A percentile compares a stretch with the other conserved stretches of the same genome.
phyloP scores from a whole-genome alignment of 92 coral and sea anemone species.

The Parazoanthus atlanticus region DNA sequence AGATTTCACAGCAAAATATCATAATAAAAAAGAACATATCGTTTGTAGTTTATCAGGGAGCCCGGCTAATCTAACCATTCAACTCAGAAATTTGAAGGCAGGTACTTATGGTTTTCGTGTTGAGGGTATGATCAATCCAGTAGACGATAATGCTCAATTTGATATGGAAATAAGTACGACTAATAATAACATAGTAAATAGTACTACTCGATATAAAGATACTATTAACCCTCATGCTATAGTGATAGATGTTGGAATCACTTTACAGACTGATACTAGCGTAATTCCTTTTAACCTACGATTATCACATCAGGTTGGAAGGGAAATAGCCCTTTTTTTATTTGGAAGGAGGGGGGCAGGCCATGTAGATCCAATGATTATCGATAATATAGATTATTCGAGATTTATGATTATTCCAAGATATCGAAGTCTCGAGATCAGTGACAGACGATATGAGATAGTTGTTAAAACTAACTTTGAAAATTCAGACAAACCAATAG shows the following conservation, averaged over 20 bases:
- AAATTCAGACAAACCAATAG: neutral
- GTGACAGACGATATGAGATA: neutral
- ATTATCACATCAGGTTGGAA: neutral
- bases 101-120: neutral
- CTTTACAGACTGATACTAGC: neutral
- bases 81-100: neutral
- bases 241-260: neutral
- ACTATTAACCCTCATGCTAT: too few species aligned
- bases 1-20: too few species aligned
- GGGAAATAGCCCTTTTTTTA: conserved; percentile 1
- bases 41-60: too few species aligned
- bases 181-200: too few species aligned
- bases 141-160: neutral
- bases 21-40: too few species aligned
- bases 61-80: neutral
- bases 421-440: neutral
- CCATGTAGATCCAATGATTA: neutral
- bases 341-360: neutral
- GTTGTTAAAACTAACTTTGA: neutral
- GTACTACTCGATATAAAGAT: too few species aligned
- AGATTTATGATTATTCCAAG: too few species aligned
- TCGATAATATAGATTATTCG: conserved; percentile 3
- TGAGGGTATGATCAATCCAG: neutral
- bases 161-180: neutral
- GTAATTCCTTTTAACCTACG: neutral